phyloP scores from a whole-genome alignment of 2,888 invertebrate species.

The Clitarchus hookeri region DNA sequence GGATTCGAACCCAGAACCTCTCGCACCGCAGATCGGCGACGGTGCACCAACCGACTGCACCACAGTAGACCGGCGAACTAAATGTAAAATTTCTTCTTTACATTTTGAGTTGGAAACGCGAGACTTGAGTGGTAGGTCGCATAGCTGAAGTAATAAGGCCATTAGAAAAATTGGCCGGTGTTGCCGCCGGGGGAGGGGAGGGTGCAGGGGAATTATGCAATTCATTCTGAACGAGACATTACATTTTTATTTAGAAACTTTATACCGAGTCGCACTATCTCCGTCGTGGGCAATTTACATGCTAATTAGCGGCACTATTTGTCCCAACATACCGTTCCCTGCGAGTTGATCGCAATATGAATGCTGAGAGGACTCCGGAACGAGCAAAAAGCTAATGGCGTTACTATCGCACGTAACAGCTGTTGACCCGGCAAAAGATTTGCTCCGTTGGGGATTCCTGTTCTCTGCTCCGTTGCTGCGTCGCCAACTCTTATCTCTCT shows the following conservation, averaged over 20 bases:
- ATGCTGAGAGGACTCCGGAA: neutral
- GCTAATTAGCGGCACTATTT: neutral
- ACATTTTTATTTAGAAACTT: neutral
- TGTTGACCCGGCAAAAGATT: neutral
- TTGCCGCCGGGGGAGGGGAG: too few relatives aligned
- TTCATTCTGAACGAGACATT: neutral
- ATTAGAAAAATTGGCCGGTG: too few relatives aligned
- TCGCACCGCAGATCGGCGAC: too few relatives aligned
- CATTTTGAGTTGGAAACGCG: too few relatives aligned
- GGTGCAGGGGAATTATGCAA: neutral
- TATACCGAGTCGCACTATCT: neutral
- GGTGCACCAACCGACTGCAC: too few relatives aligned
- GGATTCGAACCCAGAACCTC: too few relatives aligned
- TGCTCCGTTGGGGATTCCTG: neutral
- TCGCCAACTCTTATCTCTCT: neutral
- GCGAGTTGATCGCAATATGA: neutral
- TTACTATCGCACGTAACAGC: slow-evolving; percentile 12
- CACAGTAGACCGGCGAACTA: too few relatives aligned
- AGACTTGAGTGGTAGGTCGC: too few relatives aligned
- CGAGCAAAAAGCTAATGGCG: neutral
- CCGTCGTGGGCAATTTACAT: neutral
- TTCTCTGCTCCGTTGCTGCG: too few relatives aligned
- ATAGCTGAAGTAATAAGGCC: too few relatives aligned
- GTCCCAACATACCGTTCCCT: neutral
- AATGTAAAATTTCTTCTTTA: too few relatives aligned